phyloP scores from a whole-genome alignment of 2,113 vertebrate genomes.

The Equus quagga region DNA sequence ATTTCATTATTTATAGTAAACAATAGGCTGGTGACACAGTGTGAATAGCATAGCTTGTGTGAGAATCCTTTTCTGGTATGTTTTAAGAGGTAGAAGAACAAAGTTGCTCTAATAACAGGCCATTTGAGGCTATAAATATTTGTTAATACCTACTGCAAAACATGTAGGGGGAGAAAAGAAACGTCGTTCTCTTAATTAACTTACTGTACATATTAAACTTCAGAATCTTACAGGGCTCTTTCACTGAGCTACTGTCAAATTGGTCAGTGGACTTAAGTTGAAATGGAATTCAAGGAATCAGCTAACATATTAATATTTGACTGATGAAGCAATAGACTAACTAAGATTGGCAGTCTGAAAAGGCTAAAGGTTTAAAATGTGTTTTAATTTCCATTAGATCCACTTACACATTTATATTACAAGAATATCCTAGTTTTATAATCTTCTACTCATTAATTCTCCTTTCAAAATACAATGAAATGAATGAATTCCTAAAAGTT shows the following conservation, averaged over 20 bases:
- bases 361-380: slow-evolving; percentile 32
- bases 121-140: slow-evolving; percentile 57
- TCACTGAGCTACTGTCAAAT: background rate
- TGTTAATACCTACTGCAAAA: background rate
- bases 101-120: background rate
- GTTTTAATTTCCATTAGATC: slow-evolving; percentile 15
- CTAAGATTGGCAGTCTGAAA: background rate
- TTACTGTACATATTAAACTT: background rate
- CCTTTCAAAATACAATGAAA: slow-evolving; percentile 14
- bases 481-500: background rate
- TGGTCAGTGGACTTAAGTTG: background rate
- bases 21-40: background rate
- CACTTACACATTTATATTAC: background rate
- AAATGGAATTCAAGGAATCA: slow-evolving; percentile 32
- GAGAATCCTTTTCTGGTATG: background rate
- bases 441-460: background rate
- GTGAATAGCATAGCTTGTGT: background rate
- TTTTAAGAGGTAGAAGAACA: slow-evolving; percentile 62
- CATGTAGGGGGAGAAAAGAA: background rate
- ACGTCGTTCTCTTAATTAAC: background rate
- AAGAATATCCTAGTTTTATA: background rate
- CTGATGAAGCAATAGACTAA: background rate
- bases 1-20: slow-evolving; percentile 64
- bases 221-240: background rate
- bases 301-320: background rate